Conservation (phyloP, 2,797 vertebrate species). For the Nothura maculosa region DNA sequence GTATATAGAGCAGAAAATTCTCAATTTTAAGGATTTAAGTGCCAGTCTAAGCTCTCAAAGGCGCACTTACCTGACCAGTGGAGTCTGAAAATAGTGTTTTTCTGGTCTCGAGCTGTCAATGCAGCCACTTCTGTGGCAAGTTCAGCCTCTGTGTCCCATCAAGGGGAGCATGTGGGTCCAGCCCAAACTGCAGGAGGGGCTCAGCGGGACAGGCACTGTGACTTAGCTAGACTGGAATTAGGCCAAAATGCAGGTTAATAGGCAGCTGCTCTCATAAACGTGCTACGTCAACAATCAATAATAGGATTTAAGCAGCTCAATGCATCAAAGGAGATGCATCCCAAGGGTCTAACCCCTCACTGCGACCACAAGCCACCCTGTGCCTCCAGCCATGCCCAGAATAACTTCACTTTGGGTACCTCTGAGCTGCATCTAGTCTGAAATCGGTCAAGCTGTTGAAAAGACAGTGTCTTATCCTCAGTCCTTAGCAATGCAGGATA, state of each 20-base stretch:
- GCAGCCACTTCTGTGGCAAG: neutral
- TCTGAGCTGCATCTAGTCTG: neutral
- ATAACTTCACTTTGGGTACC: neutral
- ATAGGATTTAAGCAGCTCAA: slow-evolving; percentile 15
- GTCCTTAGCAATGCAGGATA: neutral
- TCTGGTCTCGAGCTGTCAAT: neutral
- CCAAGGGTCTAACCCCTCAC: neutral
- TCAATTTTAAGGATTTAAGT: slow-evolving; percentile 27
- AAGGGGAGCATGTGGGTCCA: neutral
- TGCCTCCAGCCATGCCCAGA: neutral
- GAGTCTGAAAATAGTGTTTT: slow-evolving; percentile 34
- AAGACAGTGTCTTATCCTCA: neutral
- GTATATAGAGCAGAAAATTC: slow-evolving; percentile 39
- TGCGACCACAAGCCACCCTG: neutral
- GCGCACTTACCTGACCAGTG: neutral
- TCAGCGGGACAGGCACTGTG: neutral
- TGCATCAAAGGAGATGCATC: neutral
- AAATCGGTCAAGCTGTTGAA: neutral
- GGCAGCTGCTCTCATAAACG: rapidly evolving
- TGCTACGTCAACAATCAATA: neutral
- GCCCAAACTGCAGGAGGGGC: neutral
- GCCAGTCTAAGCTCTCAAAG: slow-evolving; percentile 25
- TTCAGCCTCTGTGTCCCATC: rapidly evolving
- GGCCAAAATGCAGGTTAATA: neutral
- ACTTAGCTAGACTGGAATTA: neutral